phyloP scores from a whole-genome alignment of 2,113 vertebrate species.

The Notiomystis cincta region DNA sequence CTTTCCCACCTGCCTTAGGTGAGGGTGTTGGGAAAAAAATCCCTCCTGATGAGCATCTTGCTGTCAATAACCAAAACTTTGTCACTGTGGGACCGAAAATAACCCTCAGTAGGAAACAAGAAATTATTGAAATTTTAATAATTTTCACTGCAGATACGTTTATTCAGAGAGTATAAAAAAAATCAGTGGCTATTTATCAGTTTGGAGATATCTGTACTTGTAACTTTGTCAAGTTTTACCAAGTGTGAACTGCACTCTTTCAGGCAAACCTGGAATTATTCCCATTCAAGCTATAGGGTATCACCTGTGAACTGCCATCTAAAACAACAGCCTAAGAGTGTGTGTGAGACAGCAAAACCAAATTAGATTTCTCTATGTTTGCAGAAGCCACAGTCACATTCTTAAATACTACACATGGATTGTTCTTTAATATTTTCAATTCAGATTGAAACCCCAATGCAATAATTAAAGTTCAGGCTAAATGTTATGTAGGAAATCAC shows the following conservation, averaged over 20 bases:
- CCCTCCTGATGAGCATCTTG: not conserved
- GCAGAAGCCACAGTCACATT: not conserved
- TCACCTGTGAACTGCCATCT: not conserved
- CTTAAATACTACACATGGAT: not conserved
- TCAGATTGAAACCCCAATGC: not conserved
- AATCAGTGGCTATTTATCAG: not conserved
- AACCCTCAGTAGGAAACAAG: not conserved
- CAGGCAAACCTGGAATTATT: not conserved
- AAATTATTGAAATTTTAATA: not conserved
- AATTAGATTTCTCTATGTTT: not conserved
- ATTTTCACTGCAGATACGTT: not conserved
- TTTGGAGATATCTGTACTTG: not conserved
- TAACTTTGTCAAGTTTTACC: not conserved
- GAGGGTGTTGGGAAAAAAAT: not conserved
- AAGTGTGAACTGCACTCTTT: not conserved
- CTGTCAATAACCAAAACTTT: not conserved
- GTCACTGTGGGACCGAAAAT: not conserved
- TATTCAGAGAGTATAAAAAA: not conserved
- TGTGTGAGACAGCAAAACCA: accelerated
- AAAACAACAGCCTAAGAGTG: not conserved
- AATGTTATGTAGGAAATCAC: not conserved
- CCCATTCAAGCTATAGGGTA: not conserved
- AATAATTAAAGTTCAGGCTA: slow-evolving; percentile 24
- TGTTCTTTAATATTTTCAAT: slow-evolving; percentile 23
- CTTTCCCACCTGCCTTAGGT: slow-evolving; percentile 16